phyloP scores from a whole-genome alignment of 2,113 vertebrate species.

The Embiotoca jacksoni region DNA sequence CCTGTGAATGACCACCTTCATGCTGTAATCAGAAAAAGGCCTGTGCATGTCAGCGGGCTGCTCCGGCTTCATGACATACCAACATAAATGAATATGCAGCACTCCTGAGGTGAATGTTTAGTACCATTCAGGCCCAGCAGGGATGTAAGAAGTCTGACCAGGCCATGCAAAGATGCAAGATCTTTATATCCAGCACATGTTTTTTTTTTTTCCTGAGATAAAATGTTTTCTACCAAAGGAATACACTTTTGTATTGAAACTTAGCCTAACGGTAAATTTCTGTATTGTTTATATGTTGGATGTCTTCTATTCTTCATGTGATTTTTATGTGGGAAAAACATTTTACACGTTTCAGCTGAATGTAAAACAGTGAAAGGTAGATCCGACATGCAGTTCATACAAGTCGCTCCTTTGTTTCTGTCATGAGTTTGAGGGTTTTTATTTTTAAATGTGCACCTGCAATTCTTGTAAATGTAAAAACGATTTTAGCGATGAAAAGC shows the following conservation, averaged over 20 bases:
- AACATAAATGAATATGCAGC: slow-evolving; percentile 58
- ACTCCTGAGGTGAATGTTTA: slow-evolving; percentile 64
- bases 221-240: slow-evolving; percentile 81
- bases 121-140: slow-evolving; percentile 20
- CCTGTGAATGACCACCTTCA: slow-evolving; percentile 72
- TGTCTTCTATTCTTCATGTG: slow-evolving; percentile 66
- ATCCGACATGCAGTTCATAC: slow-evolving; percentile 27
- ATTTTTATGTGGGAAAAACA: slow-evolving; percentile 51
- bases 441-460: slow-evolving; percentile 31
- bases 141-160: slow-evolving; percentile 41
- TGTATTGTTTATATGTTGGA: slow-evolving; percentile 67
- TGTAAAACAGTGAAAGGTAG: slow-evolving; percentile 57
- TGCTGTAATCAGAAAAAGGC: slow-evolving; percentile 52
- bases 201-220: slow-evolving; percentile 44
- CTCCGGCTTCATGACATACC: slow-evolving; percentile 41
- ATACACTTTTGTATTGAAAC: slow-evolving; percentile 69
- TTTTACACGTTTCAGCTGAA: slow-evolving; percentile 65
- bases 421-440: slow-evolving; percentile 1
- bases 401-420: slow-evolving; percentile 20
- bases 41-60: slow-evolving; percentile 45
- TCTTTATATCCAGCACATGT: slow-evolving; percentile 61
- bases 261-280: slow-evolving; percentile 51
- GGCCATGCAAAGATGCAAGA: slow-evolving; percentile 57
- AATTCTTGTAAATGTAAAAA: slow-evolving; percentile 71
- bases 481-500: slow-evolving; percentile 66